These are phyloP conservation scores for Loripinus fragilis DNA, from an alignment of 2,888 invertebrate genomes.

Conservation along the genomic window DNA sequence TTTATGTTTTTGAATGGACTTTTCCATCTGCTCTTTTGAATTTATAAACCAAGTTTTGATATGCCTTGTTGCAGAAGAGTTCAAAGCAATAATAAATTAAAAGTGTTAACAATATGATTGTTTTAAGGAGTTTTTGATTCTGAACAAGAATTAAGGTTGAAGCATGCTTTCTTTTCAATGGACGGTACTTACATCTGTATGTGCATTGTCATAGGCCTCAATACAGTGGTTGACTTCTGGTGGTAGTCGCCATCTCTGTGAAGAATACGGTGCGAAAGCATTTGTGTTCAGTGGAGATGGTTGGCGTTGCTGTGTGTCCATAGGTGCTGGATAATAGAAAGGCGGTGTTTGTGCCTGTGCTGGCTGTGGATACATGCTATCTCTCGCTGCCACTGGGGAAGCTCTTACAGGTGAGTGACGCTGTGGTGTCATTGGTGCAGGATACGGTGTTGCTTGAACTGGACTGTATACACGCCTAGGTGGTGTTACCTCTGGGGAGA, in stretches of 20 bases:
- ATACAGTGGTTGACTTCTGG: slow-evolving; percentile 41
- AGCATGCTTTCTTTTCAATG: too few species aligned
- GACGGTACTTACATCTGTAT: background rate
- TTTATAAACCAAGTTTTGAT: too few species aligned
- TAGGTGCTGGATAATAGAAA: background rate
- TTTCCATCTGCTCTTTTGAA: too few species aligned
- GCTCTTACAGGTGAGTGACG: background rate
- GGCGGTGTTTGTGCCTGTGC: background rate
- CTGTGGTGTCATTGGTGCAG: background rate
- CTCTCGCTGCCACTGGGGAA: background rate
- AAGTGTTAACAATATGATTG: too few species aligned
- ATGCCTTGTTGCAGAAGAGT: too few species aligned
- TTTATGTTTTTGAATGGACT: too few species aligned
- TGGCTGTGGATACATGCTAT: background rate
- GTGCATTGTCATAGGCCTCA: slow-evolving; percentile 39
- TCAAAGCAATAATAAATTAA: too few species aligned
- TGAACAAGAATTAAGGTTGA: too few species aligned
- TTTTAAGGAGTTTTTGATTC: too few species aligned
- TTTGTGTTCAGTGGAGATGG: background rate
- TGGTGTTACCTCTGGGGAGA: too few species aligned
- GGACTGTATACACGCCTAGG: background rate
- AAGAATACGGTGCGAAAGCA: background rate
- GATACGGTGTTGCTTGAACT: background rate
- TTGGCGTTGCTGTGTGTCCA: background rate
- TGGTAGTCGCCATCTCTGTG: slow-evolving; percentile 22